Evolutionary conservation across 2,888 invertebrate genomes (phyloP), one percentile per base, ranked within the genome.

Genomic region (Alsophila aescularia): DNA sequence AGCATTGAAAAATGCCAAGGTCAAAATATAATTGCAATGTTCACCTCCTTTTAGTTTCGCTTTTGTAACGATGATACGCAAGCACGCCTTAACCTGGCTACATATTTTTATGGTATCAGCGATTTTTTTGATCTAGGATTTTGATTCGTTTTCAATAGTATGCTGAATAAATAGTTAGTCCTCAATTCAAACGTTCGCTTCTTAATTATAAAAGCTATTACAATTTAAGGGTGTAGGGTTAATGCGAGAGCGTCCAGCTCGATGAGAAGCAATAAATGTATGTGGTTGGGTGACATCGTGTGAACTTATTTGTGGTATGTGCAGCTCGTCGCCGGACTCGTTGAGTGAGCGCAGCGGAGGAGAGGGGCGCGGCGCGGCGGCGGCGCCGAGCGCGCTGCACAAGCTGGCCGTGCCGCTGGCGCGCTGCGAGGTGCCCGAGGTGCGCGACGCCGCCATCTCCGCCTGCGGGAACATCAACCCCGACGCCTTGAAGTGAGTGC

Each of bases 401-500:
- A 98, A 98, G 87, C 93, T 98, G 65, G 95, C 98, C 9, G 96
- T 98, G 53, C 98, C 98, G 7, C 93, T 99, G 66, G 93, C 99
- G 49, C 93, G 98, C 49, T 98, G 98, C 87, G 99, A 99, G 85
- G 96, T 96, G 48, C 94, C 94, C 1, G 99, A 99, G 81, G 97
- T 99, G 60, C 92, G 99, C 56, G 99, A 99, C 87, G 96, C 98
- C 0, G 98, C 98, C 5, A 97, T 99, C 10, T 94, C 96, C 67
- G 99, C 99, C 1, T 94, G 99, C 60, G 99, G 99, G 45, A 96
- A 98, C 90, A 96, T 98, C 75, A 99, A 99, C 86, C 96, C 98
- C 13, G 96, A 96, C 67, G 98, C 98, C 7, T 94, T 99, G 59
- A 98, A 98, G 98, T 98, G 90, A 93, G 93, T 88, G 2, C 2